Percentiles rank a stretch among this genome's conserved stretches.
phyloP scores from a whole-genome alignment of 2,888 invertebrate species.

The Noctua comes region DNA sequence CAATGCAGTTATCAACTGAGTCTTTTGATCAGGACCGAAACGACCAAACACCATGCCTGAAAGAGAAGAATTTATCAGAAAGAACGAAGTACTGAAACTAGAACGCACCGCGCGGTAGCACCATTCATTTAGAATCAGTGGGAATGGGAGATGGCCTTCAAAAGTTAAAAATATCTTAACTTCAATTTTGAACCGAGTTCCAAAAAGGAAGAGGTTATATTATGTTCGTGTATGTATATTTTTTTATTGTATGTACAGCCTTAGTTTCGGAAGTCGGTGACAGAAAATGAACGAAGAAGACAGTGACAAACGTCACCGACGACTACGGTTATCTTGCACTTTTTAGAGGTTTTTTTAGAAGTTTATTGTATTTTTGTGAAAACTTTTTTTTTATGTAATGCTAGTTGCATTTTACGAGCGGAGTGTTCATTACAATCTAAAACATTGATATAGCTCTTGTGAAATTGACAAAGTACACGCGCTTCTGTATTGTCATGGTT shows the following conservation, averaged over 20 bases:
- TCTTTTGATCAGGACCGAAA: slow-evolving; percentile 95
- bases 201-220: background rate
- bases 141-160: background rate
- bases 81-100: background rate
- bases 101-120: background rate
- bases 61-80: background rate
- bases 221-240: background rate
- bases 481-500: background rate
- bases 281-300: background rate
- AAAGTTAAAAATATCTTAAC: background rate
- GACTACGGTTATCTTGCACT: background rate
- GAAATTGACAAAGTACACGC: background rate
- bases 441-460: background rate
- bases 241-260: background rate
- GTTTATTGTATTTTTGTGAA: background rate
- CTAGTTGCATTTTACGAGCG: background rate
- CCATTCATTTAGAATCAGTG: background rate
- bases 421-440: background rate
- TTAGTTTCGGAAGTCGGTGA: background rate
- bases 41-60: slow-evolving; percentile 95
- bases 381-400: background rate
- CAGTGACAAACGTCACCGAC: background rate
- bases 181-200: background rate
- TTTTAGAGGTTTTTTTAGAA: background rate
- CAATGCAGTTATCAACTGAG: slow-evolving; percentile 93